These are phyloP conservation scores for Reinhardtius hippoglossoides DNA, from an alignment of 2,113 vertebrate genomes.

Conservation along the genomic window DNA sequence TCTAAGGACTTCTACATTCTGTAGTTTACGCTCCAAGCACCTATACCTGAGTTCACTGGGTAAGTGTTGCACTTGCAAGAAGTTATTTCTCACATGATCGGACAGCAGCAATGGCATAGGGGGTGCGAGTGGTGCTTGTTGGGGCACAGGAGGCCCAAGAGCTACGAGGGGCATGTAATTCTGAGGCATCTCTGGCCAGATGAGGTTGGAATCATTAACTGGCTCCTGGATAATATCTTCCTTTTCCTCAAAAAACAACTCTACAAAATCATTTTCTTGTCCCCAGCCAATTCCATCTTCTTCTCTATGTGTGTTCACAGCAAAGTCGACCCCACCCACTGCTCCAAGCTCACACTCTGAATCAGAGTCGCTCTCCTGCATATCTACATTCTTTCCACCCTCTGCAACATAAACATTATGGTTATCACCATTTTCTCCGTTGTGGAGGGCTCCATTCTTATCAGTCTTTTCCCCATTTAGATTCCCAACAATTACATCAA, in stretches of 20 bases:
- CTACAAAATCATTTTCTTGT: conserved; percentile 86
- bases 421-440: conserved; percentile 72
- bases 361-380: conserved; percentile 81
- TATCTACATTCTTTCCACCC: conserved; percentile 77
- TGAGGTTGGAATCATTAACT: conserved; percentile 80
- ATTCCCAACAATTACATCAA: conserved; percentile 86
- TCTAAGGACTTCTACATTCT: conserved; percentile 86
- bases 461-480: conserved; percentile 78
- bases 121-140: conserved; percentile 71
- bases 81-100: conserved; percentile 86
- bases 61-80: conserved; percentile 76
- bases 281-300: conserved; percentile 70
- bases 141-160: conserved; percentile 75
- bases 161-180: conserved; percentile 81
- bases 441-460: conserved; percentile 76
- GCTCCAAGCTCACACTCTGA: conserved; percentile 88
- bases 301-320: conserved; percentile 52
- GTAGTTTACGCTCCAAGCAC: conserved; percentile 86
- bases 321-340: conserved; percentile 86
- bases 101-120: conserved; percentile 78
- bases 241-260: conserved; percentile 83
- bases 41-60: conserved; percentile 84
- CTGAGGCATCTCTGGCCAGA: conserved; percentile 78
- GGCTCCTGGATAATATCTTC: conserved; percentile 71
- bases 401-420: conserved; percentile 73